A percentile compares a stretch with the other conserved stretches of the same genome.
These are phyloP conservation scores for Centropus bengalensis DNA, from an alignment of 2,113 vertebrate species.

Conservation along the genomic window DNA sequence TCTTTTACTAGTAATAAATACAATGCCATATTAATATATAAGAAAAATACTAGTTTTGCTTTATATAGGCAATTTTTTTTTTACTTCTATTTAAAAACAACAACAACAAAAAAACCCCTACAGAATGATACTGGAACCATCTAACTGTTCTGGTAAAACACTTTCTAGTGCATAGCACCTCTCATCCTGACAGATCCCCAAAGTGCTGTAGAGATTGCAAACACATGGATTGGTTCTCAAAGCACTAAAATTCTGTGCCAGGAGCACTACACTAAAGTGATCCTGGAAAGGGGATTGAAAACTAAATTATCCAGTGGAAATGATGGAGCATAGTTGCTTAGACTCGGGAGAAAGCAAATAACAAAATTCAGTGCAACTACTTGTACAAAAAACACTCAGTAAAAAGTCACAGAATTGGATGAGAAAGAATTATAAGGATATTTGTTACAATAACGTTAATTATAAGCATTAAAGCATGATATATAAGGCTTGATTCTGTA, in stretches of 20 bases:
- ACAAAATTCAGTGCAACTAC: not conserved
- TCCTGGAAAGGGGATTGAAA: slow-evolving; percentile 15
- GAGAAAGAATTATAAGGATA: not conserved
- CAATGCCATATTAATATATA: not conserved
- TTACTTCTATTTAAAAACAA: not conserved
- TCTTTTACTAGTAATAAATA: not conserved
- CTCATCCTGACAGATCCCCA: slow-evolving; percentile 4
- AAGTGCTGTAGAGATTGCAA: slow-evolving; percentile 12
- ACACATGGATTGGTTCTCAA: not conserved
- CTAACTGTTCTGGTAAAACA: not conserved
- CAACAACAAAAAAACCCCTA: no score
- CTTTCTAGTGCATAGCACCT: not conserved
- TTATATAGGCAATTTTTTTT: not conserved
- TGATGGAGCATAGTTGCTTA: not conserved
- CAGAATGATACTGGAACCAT: not conserved
- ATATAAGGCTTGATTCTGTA: not conserved
- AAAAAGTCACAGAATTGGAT: not conserved
- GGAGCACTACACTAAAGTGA: slow-evolving; percentile 4
- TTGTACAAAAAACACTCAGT: not conserved
- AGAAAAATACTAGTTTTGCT: not conserved
- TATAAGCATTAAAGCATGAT: not conserved
- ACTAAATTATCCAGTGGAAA: slow-evolving; percentile 43
- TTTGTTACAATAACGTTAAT: not conserved
- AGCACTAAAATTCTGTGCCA: slow-evolving; percentile 33
- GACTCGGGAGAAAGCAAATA: not conserved